Evolutionary conservation across 2,113 vertebrate genomes (phyloP).

Genomic region (Hemiscyllium ocellatum): DNA sequence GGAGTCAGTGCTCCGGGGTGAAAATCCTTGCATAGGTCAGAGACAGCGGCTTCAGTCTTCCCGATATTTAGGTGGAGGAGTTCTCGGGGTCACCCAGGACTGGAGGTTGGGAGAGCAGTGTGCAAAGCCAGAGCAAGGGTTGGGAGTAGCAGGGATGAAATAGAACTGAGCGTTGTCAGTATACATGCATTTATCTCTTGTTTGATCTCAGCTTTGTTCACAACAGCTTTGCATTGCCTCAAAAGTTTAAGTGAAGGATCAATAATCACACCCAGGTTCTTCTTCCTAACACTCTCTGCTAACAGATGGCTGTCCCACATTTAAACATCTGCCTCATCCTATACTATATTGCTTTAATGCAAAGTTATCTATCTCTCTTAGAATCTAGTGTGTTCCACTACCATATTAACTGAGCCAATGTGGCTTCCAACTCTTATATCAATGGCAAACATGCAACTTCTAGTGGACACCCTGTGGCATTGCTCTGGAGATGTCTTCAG

Average conservation of each 20-base stretch:
- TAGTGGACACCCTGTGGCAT: background rate
- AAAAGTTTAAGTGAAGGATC: background rate
- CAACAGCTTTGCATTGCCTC: background rate
- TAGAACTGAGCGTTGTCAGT: background rate
- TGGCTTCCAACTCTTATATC: background rate
- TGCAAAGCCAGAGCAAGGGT: background rate
- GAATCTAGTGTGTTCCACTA: background rate
- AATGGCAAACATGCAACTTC: background rate
- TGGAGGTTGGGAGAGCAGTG: background rate
- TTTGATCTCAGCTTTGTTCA: background rate
- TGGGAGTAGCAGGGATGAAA: background rate
- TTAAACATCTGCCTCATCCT: background rate
- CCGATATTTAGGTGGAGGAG: background rate
- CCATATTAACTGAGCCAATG: background rate
- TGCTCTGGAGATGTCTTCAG: background rate
- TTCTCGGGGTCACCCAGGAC: background rate
- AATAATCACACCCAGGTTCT: background rate
- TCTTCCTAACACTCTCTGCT: background rate
- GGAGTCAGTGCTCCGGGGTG: background rate
- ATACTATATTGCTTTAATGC: background rate
- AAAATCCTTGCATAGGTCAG: background rate
- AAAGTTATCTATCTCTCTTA: background rate
- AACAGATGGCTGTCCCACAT: background rate
- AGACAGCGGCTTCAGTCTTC: background rate
- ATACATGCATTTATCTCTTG: background rate